Evolutionary conservation across 2,113 vertebrate genomes (phyloP).

Genomic region (Cephalopterus ornatus): DNA sequence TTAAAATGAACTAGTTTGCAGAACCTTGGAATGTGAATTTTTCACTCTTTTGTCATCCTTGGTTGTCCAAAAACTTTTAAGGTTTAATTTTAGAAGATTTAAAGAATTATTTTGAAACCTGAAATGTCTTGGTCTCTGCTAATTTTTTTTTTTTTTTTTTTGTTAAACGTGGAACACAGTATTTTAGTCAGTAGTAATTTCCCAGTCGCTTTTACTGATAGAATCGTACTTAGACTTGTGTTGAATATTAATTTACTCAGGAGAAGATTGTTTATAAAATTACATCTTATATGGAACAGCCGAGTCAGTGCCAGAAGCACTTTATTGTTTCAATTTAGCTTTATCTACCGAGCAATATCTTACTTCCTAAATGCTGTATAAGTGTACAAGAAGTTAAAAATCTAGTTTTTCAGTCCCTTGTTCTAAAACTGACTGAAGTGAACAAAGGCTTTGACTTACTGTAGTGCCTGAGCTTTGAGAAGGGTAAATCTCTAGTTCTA

Average conservation of each 20-base stretch:
- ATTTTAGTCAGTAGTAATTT: background rate
- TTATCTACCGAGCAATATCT: background rate
- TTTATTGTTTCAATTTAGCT: slow-evolving; percentile 4
- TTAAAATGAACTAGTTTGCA: background rate
- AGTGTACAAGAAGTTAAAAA: background rate
- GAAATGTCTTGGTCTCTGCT: background rate
- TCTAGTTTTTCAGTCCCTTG: background rate
- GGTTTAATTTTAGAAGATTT: background rate
- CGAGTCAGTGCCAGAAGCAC: background rate
- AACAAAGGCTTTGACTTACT: background rate
- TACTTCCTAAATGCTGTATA: background rate
- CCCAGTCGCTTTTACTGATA: background rate
- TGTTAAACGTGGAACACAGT: background rate
- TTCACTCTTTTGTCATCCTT: background rate
- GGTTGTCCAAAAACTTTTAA: background rate
- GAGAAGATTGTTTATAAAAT: background rate
- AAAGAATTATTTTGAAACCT: background rate
- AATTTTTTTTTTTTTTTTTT: background rate
- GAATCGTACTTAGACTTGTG: background rate
- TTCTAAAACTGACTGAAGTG: background rate
- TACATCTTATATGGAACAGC: background rate
- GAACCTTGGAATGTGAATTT: background rate
- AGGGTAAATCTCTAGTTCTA: background rate
- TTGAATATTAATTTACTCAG: background rate
- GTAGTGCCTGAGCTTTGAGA: background rate